These are phyloP conservation scores for Brienomyrus brachyistius DNA, from an alignment of 2,113 vertebrate genomes.

Conservation along the genomic window DNA sequence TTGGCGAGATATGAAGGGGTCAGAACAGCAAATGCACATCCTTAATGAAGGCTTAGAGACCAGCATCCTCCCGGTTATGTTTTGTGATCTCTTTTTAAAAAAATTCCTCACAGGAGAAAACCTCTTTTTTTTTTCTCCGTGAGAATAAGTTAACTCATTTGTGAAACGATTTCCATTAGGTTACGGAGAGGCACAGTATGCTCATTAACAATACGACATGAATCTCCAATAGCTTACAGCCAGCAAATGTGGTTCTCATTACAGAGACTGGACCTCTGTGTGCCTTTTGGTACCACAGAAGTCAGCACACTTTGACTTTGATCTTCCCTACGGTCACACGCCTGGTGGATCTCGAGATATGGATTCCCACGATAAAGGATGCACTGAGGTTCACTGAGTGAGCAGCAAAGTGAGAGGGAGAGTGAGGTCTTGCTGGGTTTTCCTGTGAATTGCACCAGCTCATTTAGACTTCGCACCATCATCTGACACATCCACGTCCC, in stretches of 20 bases:
- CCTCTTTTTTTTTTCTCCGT: not conserved
- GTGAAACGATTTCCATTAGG: not conserved
- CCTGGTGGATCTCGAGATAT: not conserved
- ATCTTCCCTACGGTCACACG: not conserved
- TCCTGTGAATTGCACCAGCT: not conserved
- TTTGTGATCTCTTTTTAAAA: not conserved
- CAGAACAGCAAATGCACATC: not conserved
- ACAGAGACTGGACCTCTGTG: not conserved
- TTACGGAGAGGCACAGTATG: not conserved
- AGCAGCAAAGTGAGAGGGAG: not conserved
- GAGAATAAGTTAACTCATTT: not conserved
- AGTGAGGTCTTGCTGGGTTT: not conserved
- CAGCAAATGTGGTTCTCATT: not conserved
- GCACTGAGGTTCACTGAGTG: slow-evolving; percentile 21
- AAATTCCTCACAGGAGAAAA: not conserved
- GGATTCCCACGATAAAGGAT: not conserved
- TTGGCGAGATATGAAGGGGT: not conserved
- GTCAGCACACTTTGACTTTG: slow-evolving; percentile 5
- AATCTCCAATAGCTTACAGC: not conserved
- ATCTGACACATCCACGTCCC: not conserved
- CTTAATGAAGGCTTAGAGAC: not conserved
- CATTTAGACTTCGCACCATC: not conserved
- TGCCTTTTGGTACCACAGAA: slow-evolving; percentile 24
- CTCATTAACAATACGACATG: not conserved
- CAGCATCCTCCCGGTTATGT: not conserved